Evolutionary conservation across 2,113 vertebrate genomes (phyloP), one percentile per base, ranked within the genome.

Genomic region (Microcebus murinus): DNA sequence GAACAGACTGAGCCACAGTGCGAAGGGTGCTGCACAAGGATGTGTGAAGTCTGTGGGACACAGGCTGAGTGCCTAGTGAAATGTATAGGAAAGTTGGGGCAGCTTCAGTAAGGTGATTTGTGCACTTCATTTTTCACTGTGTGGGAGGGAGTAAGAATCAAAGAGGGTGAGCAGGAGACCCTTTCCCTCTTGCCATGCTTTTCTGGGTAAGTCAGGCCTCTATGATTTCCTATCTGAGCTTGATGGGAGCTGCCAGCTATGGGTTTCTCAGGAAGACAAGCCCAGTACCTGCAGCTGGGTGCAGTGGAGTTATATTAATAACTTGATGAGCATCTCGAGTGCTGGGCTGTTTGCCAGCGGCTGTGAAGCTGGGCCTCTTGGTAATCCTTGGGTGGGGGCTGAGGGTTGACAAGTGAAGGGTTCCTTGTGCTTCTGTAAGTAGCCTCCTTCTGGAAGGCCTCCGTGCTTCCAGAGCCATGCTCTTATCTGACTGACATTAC

Each of bases 231-330:
- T 34, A 31, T 14, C 18, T 13, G 70, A 17, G 18, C 1, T 18
- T 11, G 11, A 20, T 3, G 21, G 8, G 65, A 52, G 23, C 39
- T 36, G 31, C 52, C 67, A 86, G 17, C 57, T 67, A n/a, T 31
- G 0, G 3, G 36, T 71, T 61, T 63, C 42, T 50, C 67, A 61
- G 84, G 39, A 25, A 20, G 25, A 27, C n/a, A 27, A 45, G 36
- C 48, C 67, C 2, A 4, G 21, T 29, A 36, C 52, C 25, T 2
- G 13, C 27, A 23, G 39, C 57, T 77, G 67, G 31, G 2, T 25
- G 25, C 8, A 9, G 5, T 25, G 74, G 25, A 42, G 17, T 6
- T 12, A 0, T 0, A 2, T 23, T 71, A 20, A 14, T 79, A 18
- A 42, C 15, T 18, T 0, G 2, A 11, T 3, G 21, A 50, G 17